These are phyloP conservation scores for Tragelaphus strepsiceros DNA, from an alignment of 2,113 vertebrate genomes.

Conservation along the genomic window DNA sequence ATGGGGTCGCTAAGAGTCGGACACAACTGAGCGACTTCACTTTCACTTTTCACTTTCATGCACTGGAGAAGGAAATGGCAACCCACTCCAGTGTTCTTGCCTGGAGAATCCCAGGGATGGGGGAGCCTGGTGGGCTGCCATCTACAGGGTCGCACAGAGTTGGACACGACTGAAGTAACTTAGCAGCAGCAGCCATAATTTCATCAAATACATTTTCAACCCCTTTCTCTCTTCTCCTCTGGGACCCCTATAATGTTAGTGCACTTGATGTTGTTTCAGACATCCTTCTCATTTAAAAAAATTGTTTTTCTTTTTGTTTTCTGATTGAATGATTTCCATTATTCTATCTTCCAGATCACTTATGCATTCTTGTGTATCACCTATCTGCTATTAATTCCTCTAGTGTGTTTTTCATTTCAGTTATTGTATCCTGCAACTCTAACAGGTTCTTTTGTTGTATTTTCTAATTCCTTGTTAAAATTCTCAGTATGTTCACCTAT, in stretches of 20 bases:
- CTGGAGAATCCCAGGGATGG: too few relatives aligned
- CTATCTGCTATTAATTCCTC: neutral
- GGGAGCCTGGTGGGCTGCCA: too few relatives aligned
- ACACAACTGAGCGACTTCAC: too few relatives aligned
- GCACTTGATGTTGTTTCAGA: neutral
- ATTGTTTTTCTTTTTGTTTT: neutral
- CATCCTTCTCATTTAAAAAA: neutral
- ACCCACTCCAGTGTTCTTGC: too few relatives aligned
- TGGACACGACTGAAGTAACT: too few relatives aligned
- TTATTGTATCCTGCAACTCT: neutral
- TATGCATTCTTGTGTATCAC: neutral
- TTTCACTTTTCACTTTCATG: too few relatives aligned
- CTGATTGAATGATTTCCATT: neutral
- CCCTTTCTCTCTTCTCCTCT: neutral
- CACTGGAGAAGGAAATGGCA: too few relatives aligned
- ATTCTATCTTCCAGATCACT: neutral
- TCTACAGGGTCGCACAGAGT: too few relatives aligned
- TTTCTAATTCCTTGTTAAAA: neutral
- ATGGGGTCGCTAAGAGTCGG: too few relatives aligned
- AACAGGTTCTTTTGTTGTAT: neutral
- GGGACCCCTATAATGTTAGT: neutral
- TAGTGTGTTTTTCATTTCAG: neutral
- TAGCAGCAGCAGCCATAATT: neutral
- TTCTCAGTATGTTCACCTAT: neutral
- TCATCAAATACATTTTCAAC: neutral